These are phyloP conservation scores for Epirrhoe tristata DNA, from an alignment of 2,888 invertebrate genomes.

Conservation along the genomic window DNA sequence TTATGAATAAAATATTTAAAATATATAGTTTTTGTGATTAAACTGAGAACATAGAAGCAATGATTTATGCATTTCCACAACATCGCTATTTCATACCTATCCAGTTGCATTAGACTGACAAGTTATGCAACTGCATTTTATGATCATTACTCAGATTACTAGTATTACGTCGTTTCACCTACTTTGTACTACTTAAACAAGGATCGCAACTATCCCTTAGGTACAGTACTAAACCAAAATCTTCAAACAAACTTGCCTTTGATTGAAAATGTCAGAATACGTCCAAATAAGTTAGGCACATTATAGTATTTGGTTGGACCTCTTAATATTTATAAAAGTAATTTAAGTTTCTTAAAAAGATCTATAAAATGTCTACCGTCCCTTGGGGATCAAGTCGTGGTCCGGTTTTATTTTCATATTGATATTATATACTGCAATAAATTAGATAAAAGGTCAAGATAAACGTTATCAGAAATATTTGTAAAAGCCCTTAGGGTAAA, in stretches of 20 bases:
- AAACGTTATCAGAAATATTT: conserved; percentile 12
- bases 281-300: too few species aligned
- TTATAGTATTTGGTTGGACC: too few species aligned
- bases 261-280: too few species aligned
- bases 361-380: too few species aligned
- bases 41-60: background rate
- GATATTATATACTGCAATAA: background rate
- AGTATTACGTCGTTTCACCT: background rate
- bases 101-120: background rate
- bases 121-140: background rate
- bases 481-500: conserved; percentile 11
- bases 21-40: background rate
- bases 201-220: too few species aligned
- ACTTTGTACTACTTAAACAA: background rate
- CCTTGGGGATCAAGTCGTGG: too few species aligned
- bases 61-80: background rate
- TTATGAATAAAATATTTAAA: too few species aligned
- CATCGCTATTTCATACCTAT: background rate
- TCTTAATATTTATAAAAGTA: too few species aligned
- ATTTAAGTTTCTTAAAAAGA: too few species aligned
- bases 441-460: background rate
- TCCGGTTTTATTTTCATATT: too few species aligned
- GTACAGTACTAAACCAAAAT: background rate
- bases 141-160: background rate
- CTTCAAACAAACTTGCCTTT: too few species aligned